Conservation (phyloP, 2,888 invertebrate genomes). For the Teleogryllus oceanicus region DNA sequence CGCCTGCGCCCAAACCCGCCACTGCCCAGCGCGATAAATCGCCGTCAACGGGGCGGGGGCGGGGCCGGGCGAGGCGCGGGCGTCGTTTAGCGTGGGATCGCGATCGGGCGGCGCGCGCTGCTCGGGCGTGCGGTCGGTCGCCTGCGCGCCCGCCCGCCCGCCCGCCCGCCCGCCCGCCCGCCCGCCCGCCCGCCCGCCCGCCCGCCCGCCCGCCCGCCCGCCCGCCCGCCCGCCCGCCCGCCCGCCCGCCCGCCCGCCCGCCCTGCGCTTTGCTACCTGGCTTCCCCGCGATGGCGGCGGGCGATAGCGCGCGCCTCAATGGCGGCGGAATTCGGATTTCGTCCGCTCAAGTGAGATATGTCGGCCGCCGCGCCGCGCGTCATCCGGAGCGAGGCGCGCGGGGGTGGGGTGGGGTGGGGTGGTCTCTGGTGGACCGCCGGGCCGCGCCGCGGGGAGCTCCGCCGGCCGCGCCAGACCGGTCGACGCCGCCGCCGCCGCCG, state of each 20-base stretch:
- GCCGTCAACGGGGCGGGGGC: not conserved
- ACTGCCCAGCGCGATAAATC: too few species aligned
- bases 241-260: not conserved
- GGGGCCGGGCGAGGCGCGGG: not conserved
- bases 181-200: too few species aligned
- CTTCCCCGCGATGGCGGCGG: not conserved
- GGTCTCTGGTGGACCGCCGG: not conserved
- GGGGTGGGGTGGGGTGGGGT: not conserved
- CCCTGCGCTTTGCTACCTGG: not conserved
- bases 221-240: too few species aligned
- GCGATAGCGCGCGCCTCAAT: not conserved
- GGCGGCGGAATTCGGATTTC: slow-evolving; percentile 6
- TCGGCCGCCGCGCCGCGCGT: not conserved
- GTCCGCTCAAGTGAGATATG: slow-evolving; percentile 1
- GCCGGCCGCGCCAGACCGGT: not conserved
- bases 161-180: too few species aligned
- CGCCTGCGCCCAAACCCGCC: too few species aligned
- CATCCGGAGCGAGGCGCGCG: not conserved
- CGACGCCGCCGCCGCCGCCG: slow-evolving; percentile 1
- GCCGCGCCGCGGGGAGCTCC: not conserved
- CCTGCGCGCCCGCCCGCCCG: too few species aligned
- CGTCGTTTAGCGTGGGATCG: not conserved
- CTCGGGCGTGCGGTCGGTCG: too few species aligned
- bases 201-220: too few species aligned
- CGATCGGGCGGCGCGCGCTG: not conserved